Conservation (phyloP, 2,113 vertebrate genomes). For the Garra rufa region DNA sequence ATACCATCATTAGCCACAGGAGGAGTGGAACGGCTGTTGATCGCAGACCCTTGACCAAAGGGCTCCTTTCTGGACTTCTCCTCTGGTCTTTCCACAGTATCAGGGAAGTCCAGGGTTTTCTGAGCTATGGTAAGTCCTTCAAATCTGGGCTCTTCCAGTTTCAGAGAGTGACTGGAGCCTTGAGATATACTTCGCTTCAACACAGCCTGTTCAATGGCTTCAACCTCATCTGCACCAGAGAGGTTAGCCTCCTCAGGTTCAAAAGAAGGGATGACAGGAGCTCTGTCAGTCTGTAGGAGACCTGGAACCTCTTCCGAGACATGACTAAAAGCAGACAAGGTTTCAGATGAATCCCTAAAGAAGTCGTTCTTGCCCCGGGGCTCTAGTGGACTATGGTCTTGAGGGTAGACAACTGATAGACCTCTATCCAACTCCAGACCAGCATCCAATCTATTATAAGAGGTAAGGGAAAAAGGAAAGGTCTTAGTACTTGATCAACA, state of each 20-base stretch:
- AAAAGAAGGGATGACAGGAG: conserved; percentile 72
- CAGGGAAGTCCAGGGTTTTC: conserved; percentile 80
- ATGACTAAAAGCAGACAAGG: conserved; percentile 80
- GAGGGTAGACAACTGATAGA: conserved; percentile 79
- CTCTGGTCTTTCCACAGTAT: conserved; percentile 80
- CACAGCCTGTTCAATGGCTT: conserved; percentile 76
- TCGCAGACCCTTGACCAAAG: conserved; percentile 69
- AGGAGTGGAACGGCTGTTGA: conserved; percentile 75
- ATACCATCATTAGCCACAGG: conserved; percentile 71
- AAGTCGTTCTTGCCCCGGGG: conserved; percentile 83
- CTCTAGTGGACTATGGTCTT: conserved; percentile 84
- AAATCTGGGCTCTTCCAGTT: conserved; percentile 86
- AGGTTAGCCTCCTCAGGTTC: conserved; percentile 78
- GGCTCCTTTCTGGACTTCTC: conserved; percentile 87
- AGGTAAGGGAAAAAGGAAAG: background rate
- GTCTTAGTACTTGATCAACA: background rate
- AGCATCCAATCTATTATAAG: conserved; percentile 68
- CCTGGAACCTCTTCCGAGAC: conserved; percentile 79
- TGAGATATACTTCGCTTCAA: conserved; percentile 89
- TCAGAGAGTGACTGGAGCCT: conserved; percentile 86
- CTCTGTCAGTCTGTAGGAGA: conserved; percentile 76
- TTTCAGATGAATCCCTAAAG: conserved; percentile 83
- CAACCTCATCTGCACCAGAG: conserved; percentile 82
- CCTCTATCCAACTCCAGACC: conserved; percentile 75
- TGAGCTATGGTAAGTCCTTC: conserved; percentile 74